A percentile compares a stretch with the other conserved stretches of the same genome.
Conservation (phyloP, 2,888 invertebrate genomes). For the Harpalus rubripes region DNA sequence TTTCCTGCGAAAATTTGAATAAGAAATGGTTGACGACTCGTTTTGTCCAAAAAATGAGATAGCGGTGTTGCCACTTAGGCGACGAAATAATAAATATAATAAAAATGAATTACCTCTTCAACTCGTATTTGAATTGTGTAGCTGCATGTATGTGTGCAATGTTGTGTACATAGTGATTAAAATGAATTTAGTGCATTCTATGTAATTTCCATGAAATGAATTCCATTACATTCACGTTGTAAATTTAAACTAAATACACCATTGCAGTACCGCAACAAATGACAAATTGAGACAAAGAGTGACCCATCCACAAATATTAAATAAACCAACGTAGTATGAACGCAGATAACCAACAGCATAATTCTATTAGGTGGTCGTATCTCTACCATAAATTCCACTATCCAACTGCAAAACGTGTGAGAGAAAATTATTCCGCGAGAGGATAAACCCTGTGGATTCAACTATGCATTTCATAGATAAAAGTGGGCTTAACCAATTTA, state of each 20-base stretch:
- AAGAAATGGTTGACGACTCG: no score
- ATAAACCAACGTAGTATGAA: conserved; percentile 32
- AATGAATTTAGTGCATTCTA: conserved; percentile 4
- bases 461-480: conserved; percentile 61
- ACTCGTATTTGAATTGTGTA: not conserved
- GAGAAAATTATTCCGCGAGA: conserved; percentile 42
- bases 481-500: conserved; percentile 63
- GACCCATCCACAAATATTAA: conserved; percentile 40
- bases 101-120: not conserved
- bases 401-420: conserved; percentile 17
- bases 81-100: not conserved
- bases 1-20: no score
- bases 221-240: conserved; percentile 29
- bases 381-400: conserved; percentile 23
- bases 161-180: not conserved
- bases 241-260: conserved; percentile 8
- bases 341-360: conserved; percentile 39
- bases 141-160: not conserved
- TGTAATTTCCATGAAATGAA: conserved; percentile 3
- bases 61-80: no score
- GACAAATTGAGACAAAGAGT: conserved; percentile 48
- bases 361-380: conserved; percentile 41
- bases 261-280: conserved; percentile 13
- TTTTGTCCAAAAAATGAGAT: no score
- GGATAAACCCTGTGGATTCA: conserved; percentile 45